Evolutionary conservation across 2,888 invertebrate genomes (phyloP).

Genomic region (Troides aeacus): DNA sequence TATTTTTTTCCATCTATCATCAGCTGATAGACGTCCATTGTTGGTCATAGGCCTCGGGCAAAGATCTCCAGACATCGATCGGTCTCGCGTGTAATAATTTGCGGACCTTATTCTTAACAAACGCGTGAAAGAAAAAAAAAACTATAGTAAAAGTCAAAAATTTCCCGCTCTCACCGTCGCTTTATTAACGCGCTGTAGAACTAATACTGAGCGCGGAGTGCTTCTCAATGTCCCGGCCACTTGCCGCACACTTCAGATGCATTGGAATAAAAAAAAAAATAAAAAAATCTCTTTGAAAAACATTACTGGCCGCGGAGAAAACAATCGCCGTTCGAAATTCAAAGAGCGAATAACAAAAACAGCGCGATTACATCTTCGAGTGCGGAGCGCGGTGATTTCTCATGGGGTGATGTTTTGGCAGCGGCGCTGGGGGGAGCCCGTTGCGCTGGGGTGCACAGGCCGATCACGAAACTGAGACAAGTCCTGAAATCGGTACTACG

Average conservation of each 20-base stretch:
- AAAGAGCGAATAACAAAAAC: slow-evolving; percentile 69
- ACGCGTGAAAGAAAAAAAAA: slow-evolving; percentile 11
- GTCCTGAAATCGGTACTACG: not conserved
- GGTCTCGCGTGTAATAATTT: not conserved
- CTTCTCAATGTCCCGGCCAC: slow-evolving; percentile 69
- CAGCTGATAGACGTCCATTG: too few species aligned
- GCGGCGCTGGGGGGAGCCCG: slow-evolving; percentile 67
- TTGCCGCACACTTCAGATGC: slow-evolving; percentile 62
- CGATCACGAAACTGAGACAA: not conserved
- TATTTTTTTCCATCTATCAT: too few species aligned
- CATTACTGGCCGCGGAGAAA: slow-evolving; percentile 62
- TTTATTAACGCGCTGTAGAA: slow-evolving; percentile 51
- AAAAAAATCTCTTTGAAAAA: slow-evolving; percentile 45
- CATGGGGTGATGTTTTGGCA: slow-evolving; percentile 78
- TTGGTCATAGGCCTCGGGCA: too few species aligned
- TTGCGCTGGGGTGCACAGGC: slow-evolving; percentile 30
- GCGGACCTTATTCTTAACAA: not conserved
- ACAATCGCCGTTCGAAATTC: slow-evolving; percentile 58
- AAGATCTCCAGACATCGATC: too few species aligned
- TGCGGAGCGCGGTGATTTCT: slow-evolving; percentile 69
- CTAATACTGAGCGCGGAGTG: slow-evolving; percentile 47
- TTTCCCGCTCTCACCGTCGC: slow-evolving; percentile 46
- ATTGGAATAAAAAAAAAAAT: slow-evolving; percentile 48
- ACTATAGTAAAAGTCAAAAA: slow-evolving; percentile 29
- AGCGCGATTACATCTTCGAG: slow-evolving; percentile 77